Evolutionary conservation across 2,888 invertebrate genomes (phyloP).

Genomic region (Cantharis rufa): DNA sequence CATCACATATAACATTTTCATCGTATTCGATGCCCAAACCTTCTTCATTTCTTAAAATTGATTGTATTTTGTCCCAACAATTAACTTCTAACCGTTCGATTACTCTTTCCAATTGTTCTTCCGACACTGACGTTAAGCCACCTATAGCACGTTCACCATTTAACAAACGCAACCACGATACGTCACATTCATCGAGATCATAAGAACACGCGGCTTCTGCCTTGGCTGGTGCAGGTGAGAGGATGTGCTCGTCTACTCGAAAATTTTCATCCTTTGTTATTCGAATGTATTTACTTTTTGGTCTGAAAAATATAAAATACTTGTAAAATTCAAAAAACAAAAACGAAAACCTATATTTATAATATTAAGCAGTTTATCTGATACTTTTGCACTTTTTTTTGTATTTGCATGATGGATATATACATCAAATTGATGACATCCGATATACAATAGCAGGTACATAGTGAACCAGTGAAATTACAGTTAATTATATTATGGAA

Average conservation of each 20-base stretch:
- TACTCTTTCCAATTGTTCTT: constrained; percentile 87
- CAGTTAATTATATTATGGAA: background rate
- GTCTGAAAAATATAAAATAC: constrained; percentile 62
- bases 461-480: background rate
- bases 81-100: constrained; percentile 91
- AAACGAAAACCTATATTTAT: background rate
- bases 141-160: constrained; percentile 86
- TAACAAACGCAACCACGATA: constrained; percentile 83
- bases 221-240: constrained; percentile 83
- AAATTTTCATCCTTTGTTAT: constrained; percentile 88
- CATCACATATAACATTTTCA: constrained; percentile 98
- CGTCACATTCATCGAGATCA: constrained; percentile 92
- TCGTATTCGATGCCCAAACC: constrained; percentile 96
- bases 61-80: constrained; percentile 92
- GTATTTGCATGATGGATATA: background rate
- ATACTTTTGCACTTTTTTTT: background rate
- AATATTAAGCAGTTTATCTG: background rate
- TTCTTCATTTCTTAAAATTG: constrained; percentile 88
- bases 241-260: constrained; percentile 79
- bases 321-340: background rate
- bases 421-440: too few relatives aligned
- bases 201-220: constrained; percentile 94
- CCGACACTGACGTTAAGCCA: constrained; percentile 74
- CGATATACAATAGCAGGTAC: too few relatives aligned
- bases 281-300: constrained; percentile 90